A percentile compares a stretch with the other conserved stretches of the same genome.
Evolutionary conservation across 2,797 vertebrate species (phyloP).

Genomic region (Uromys caudimaculatus): DNA sequence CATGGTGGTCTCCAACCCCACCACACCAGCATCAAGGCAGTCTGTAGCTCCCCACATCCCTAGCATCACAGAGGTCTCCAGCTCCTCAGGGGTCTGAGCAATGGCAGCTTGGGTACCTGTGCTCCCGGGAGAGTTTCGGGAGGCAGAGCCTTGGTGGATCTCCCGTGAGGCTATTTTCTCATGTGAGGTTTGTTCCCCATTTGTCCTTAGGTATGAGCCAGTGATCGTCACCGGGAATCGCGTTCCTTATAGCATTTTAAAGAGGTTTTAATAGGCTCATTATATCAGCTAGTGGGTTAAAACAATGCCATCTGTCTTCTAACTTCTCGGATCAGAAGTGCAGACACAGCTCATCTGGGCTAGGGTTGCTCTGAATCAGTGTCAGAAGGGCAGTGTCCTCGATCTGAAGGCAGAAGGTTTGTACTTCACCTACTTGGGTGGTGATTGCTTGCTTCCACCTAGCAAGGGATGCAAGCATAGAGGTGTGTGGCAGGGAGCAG

Average conservation of each 20-base stretch:
- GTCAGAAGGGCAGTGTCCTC: neutral
- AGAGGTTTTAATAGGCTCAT: slow-evolving; percentile 48
- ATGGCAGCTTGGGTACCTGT: fast-evolving
- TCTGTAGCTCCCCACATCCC: neutral
- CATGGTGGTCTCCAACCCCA: neutral
- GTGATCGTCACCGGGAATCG: neutral
- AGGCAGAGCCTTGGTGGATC: fast-evolving
- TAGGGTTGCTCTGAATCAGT: neutral
- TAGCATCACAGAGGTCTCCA: neutral
- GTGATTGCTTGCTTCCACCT: neutral
- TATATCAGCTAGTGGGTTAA: slow-evolving; percentile 11
- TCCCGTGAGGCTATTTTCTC: neutral
- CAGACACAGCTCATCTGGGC: neutral
- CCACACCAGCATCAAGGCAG: neutral
- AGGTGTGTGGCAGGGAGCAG: neutral
- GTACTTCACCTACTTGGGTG: neutral
- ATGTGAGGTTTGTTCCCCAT: neutral
- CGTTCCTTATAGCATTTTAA: slow-evolving; percentile 46
- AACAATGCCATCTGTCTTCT: neutral
- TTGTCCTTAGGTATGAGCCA: neutral
- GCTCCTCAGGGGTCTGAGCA: fast-evolving
- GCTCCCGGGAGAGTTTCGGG: fast-evolving
- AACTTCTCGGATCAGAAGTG: neutral
- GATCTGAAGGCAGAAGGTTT: neutral
- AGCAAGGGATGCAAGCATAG: neutral